Evolutionary conservation across 1,140 invertebrate genomes (phyloP), one percentile per base, ranked within the genome.

Genomic region (Hyphantria cunea): DNA sequence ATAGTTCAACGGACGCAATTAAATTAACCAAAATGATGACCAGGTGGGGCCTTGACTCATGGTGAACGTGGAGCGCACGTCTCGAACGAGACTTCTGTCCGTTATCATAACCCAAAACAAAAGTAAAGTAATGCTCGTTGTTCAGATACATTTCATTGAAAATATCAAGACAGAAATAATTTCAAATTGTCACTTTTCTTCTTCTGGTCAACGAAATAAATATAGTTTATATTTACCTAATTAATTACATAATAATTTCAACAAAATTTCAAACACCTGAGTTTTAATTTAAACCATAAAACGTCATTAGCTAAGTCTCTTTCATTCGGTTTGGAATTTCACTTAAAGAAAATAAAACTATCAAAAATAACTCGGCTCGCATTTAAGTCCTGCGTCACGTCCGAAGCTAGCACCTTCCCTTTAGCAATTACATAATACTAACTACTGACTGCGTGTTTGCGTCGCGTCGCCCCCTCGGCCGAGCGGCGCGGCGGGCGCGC

Each of bases 91-190:
- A 74, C 64, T 58, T 71, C 68, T 41, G 48, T 63, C 66, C 47
- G 64, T 62, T 66, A 73, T 80, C 72, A 78, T 76, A 82, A 80
- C 69, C 77, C 73, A 25, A 76, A 73, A 72, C 68, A 71, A 67
- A 78, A 69, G 74, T 78, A 77, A 44, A 66, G 34, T 51, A 17
- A 53, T 47, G 74, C 80, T 74, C 76, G 66, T 79, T 76, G 68
- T 72, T 76, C 70, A 80, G 68, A 72, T 75, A 78, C 74, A 68
- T 76, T 71, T 70, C 56, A 78, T 73, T 76, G 83, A 89, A 89
- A 88, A 90, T 89, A 88, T 82, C 88, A 90, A 90, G 87, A 90
- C 86, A 89, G 84, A 90, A 90, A 90, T 90, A 89, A 90, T 90
- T 88, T 89, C 74, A 84, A 86, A 84, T 81, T 80, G 80, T 89